Base-by-base conservation (phyloP, 2,113 vertebrate genomes). In the Alexandromys fortis region DNA sequence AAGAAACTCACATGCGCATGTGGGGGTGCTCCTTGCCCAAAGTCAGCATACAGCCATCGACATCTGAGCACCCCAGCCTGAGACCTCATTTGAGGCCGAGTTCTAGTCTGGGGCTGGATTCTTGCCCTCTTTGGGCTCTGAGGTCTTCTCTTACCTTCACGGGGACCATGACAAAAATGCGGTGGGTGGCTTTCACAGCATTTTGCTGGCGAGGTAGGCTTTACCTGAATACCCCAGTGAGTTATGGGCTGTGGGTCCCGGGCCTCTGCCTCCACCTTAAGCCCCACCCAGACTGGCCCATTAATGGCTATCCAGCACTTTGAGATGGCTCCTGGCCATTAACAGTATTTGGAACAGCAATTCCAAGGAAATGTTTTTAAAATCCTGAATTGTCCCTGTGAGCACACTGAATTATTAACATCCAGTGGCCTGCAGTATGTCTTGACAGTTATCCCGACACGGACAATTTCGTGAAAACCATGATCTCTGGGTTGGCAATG, bases 291-390 rank as follows among this genome's bases (percentile, higher is more conserved):
- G 26, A 42, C 79, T 61, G 77, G 77, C 58, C 82, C 87, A 33
- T 70, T 45, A 89, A 8, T 38, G 49, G 38, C 77, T 67, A 16
- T 38, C 49, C 14, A 90, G 78, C 26, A n/a, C 2, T 4, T 72
- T 4, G 6, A 93, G 83, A 90, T 77, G 76, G 63, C 76, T 89
- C 75, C 91, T 6, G 8, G 49, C 65, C 96, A 90, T 92, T 94
- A 97, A 76, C 86, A 67, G 70, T 92, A 87, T 96, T 94, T 97
- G 96, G 92, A 96, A 97, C 94, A 96, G 94, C 33, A 33, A 61
- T 92, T 91, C 87, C 91, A 91, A 89, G 94, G 93, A 96, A 96
- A 98, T 97, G 94, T 67, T 96, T 96, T 91, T 76, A 35, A 95
- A 96, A 81, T 91, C 70, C 86, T 7, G 1, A 1, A 21, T 94